Conservation (phyloP, 2,888 invertebrate species). For the Pachliopta kotzebuea region DNA sequence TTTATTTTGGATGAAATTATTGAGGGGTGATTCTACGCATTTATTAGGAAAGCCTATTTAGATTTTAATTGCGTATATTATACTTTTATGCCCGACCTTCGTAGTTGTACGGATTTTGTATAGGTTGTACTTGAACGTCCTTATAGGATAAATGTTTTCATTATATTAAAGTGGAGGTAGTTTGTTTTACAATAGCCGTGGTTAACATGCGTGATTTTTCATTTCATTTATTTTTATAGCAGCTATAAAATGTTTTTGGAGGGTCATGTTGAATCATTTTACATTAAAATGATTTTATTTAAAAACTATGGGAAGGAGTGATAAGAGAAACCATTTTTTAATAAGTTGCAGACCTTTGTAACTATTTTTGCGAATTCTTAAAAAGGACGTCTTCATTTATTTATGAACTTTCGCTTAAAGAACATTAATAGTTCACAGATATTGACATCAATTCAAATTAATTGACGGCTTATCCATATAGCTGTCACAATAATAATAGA, state of each 20-base stretch:
- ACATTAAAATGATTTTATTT: not conserved
- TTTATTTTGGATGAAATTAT: too few relatives aligned
- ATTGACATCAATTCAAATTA: too few relatives aligned
- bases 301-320: too few relatives aligned
- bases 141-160: constrained; percentile 2
- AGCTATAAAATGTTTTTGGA: not conserved
- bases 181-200: not conserved
- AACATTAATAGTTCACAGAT: too few relatives aligned
- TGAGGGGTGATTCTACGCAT: not conserved
- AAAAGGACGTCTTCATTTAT: too few relatives aligned
- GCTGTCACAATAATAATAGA: too few relatives aligned
- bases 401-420: too few relatives aligned
- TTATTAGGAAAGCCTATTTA: not conserved
- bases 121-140: not conserved
- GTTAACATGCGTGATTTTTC: not conserved
- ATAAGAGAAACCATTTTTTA: too few relatives aligned
- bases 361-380: too few relatives aligned
- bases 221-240: constrained; percentile 1
- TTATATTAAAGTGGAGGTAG: not conserved
- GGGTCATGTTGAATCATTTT: not conserved
- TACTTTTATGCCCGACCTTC: not conserved
- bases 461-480: too few relatives aligned
- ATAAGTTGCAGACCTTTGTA: too few relatives aligned
- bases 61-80: constrained; percentile 1
- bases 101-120: not conserved